Conservation (phyloP, 2,888 invertebrate species). For the Drosophila colorata region DNA sequence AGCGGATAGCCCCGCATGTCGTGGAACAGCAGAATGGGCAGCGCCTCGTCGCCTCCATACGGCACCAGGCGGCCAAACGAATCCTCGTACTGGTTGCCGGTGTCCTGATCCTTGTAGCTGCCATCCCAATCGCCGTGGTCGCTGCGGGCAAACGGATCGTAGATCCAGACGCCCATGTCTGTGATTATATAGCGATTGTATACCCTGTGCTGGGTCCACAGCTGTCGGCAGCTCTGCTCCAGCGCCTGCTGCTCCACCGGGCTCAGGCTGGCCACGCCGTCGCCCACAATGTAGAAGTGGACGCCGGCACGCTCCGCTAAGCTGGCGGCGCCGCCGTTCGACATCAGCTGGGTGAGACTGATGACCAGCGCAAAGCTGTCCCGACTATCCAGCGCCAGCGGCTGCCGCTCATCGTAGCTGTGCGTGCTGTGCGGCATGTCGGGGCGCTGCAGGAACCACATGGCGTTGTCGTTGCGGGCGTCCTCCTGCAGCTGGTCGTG, state of each 20-base stretch:
- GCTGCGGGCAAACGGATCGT: conserved; percentile 73
- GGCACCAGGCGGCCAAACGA: conserved; percentile 66
- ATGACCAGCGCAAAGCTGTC: conserved; percentile 69
- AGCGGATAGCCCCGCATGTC: conserved; percentile 84
- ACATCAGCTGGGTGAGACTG: conserved; percentile 51
- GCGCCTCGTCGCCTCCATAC: conserved; percentile 51
- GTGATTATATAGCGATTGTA: conserved; percentile 73
- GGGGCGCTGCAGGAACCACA: conserved; percentile 62
- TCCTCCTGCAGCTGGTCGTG: conserved; percentile 42
- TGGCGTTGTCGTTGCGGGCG: conserved; percentile 56
- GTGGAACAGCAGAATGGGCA: conserved; percentile 70
- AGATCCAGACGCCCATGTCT: conserved; percentile 65
- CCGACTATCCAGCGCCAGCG: conserved; percentile 34
- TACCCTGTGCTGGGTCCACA: conserved; percentile 69
- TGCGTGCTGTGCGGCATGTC: conserved; percentile 38
- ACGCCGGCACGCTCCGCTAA: conserved; percentile 58
- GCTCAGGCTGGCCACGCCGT: conserved; percentile 18
- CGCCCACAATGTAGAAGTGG: conserved; percentile 71
- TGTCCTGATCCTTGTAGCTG: background rate
- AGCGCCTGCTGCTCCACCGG: conserved; percentile 34
- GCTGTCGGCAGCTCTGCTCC: conserved; percentile 54
- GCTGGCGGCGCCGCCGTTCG: conserved; percentile 44
- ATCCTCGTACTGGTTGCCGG: conserved; percentile 29
- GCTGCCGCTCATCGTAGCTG: conserved; percentile 35
- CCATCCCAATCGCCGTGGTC: conserved; percentile 1